Evolutionary conservation across 2,113 vertebrate genomes (phyloP).

Genomic region (Orcinus orca): DNA sequence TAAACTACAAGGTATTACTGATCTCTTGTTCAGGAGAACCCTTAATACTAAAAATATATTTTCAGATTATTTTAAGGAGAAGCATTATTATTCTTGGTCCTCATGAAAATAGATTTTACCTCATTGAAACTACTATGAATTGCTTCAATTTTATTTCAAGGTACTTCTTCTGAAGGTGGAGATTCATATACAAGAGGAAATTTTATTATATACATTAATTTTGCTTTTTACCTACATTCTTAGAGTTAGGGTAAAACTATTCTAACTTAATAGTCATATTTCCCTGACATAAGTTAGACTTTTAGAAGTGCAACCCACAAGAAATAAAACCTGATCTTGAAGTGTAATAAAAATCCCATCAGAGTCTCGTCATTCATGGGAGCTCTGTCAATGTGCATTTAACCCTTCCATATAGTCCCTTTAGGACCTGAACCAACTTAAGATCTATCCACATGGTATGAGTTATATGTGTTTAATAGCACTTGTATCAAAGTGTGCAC

Average conservation of each 20-base stretch:
- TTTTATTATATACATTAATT: neutral
- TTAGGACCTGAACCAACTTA: neutral
- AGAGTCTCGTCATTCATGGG: neutral
- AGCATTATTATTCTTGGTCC: neutral
- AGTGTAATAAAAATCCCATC: neutral
- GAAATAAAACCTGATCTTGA: conserved; percentile 30
- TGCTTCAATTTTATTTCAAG: conserved; percentile 13
- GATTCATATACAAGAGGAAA: neutral
- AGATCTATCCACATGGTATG: neutral
- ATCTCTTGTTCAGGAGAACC: neutral
- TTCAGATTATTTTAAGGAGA: conserved; percentile 13
- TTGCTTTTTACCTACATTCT: neutral
- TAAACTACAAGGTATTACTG: neutral
- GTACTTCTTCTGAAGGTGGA: neutral
- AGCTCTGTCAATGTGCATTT: neutral
- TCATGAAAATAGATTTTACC: neutral
- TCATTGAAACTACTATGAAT: neutral
- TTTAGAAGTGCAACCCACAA: conserved; percentile 6
- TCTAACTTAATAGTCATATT: neutral
- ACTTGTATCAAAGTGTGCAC: neutral
- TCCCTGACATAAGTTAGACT: neutral
- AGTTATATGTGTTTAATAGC: neutral
- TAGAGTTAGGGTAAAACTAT: neutral
- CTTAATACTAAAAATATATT: neutral
- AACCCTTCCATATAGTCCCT: neutral